Evolutionary conservation across 2,888 invertebrate species (phyloP), one percentile per base, ranked within the genome.

Genomic region (Scaptomyza reducta): DNA sequence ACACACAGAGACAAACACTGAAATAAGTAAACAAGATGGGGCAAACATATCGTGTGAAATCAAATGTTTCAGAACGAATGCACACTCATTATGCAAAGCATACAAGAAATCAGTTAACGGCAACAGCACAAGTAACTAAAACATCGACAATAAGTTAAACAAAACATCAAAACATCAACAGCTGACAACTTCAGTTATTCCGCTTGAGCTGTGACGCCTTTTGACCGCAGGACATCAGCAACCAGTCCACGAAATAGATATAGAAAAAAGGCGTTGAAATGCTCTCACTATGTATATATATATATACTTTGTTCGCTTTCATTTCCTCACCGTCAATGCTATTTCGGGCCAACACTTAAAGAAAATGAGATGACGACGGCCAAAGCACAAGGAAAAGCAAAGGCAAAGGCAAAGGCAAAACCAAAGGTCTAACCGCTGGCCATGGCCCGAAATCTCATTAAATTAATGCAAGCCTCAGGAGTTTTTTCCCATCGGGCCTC

Each of bases 391-490:
- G 41, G 49, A 42, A 41, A 35, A 70, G 65, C 38, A 47, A 60
- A 16, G 41, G 49, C 50, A 41, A 35, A 70, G 65, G 58, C 75
- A 65, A 66, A 40, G 11, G 14, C 38, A 50, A 50, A 38, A 27
- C 50, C 50, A 38, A 27, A 25, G 70, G 54, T 69, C 75, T 70
- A 77, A 81, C 77, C 79, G 74, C 67, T 51, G 70, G 74, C 77
- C 27, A 63, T 66, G 56, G 51, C 70, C 66, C 49, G 76, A 74
- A 77, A 75, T 74, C 84, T 84, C 84, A 84, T 84, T 84, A 84
- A 84, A 87, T 87, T 84, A 84, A 84, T 84, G 83, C 83, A 84
- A 70, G 87, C 87, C 83, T 77, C 68, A 75, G 84, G 87, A 73
- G 63, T 65, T 81, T 77, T 67, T 70, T 56, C 31, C 42, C 42